phyloP scores from a whole-genome alignment of 2,888 invertebrate species.

The Apodemia zela region DNA sequence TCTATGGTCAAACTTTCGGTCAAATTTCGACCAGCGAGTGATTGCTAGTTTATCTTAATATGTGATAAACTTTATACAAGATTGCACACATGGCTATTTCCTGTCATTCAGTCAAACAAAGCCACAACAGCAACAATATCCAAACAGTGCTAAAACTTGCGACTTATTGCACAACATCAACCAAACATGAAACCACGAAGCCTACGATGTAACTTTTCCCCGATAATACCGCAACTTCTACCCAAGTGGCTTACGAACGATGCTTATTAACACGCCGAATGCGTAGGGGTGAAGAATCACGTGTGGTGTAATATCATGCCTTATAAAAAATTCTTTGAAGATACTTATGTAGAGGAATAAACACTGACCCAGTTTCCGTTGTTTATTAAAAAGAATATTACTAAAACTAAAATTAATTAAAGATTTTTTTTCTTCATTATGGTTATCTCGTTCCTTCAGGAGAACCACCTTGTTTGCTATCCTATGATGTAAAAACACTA shows the following conservation, averaged over 20 bases:
- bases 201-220: slow-evolving; percentile 34
- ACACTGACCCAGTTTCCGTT: not conserved
- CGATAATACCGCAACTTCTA: slow-evolving; percentile 38
- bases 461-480: too few species aligned
- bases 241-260: slow-evolving; percentile 37
- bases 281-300: slow-evolving; percentile 10
- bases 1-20: too few species aligned
- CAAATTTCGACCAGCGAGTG: too few species aligned
- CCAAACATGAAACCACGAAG: slow-evolving; percentile 19
- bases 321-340: slow-evolving; percentile 4
- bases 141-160: slow-evolving; percentile 9
- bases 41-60: too few species aligned
- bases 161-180: slow-evolving; percentile 20
- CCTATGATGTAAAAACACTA: too few species aligned
- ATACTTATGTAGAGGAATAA: slow-evolving; percentile 4
- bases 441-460: too few species aligned
- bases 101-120: not conserved
- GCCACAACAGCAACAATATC: not conserved
- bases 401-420: not conserved
- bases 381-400: not conserved
- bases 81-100: not conserved
- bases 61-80: too few species aligned
- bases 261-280: slow-evolving; percentile 28
- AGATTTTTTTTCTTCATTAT: too few species aligned
- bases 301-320: slow-evolving; percentile 9